Conservation (phyloP, 2,888 invertebrate species). For the Ariolimax columbianus region DNA sequence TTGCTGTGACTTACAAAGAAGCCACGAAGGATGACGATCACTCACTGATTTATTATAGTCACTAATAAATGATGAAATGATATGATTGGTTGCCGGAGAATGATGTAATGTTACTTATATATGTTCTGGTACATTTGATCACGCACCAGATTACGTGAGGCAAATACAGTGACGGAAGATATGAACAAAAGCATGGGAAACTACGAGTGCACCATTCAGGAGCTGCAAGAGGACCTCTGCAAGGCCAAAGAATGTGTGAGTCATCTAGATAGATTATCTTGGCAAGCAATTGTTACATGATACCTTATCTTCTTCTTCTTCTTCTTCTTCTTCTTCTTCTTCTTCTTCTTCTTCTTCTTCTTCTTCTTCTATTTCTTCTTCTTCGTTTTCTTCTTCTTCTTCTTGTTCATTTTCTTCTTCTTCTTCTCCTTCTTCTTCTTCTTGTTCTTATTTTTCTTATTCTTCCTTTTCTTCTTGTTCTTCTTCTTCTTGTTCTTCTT, state of each 20-base stretch:
- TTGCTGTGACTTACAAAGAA: too few species aligned
- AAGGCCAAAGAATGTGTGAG: conserved; percentile 23
- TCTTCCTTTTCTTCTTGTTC: background rate
- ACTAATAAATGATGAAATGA: too few species aligned
- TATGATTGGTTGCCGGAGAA: background rate
- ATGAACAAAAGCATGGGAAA: background rate
- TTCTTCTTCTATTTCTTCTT: background rate
- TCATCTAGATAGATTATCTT: background rate
- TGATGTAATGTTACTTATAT: background rate
- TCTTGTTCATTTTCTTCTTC: background rate
- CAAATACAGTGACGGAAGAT: background rate
- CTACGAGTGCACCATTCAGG: conserved; percentile 12
- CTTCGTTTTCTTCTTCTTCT: background rate
- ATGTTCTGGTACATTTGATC: background rate
- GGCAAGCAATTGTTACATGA: background rate
- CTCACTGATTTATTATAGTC: too few species aligned
- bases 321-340: background rate
- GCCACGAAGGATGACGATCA: too few species aligned
- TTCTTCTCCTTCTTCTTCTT: background rate
- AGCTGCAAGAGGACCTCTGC: conserved; percentile 18
- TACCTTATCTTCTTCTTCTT: background rate
- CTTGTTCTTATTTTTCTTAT: background rate
- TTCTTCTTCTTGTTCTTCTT: background rate
- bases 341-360: background rate
- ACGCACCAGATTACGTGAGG: conserved; percentile 4